These are phyloP conservation scores for Pristionchus japonicus DNA, from an alignment of 2,888 invertebrate species.

Conservation along the genomic window DNA sequence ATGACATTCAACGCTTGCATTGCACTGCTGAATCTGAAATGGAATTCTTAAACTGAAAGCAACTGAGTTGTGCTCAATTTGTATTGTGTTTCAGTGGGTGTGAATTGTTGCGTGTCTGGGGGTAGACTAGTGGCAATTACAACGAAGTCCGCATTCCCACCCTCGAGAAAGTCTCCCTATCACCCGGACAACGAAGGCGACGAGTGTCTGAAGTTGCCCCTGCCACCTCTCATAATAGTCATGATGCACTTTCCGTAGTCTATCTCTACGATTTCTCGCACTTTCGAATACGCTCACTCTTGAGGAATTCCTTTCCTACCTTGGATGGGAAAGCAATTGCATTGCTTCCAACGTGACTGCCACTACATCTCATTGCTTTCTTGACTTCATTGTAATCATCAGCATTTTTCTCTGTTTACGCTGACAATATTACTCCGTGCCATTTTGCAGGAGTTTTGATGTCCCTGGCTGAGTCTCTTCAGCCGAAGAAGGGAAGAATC, in stretches of 20 bases:
- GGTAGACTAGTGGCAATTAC: no score
- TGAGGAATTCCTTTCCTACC: not conserved
- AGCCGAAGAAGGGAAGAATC: not conserved
- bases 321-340: not conserved
- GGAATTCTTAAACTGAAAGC: no score
- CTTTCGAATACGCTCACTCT: not conserved
- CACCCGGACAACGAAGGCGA: not conserved
- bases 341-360: not conserved
- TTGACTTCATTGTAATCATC: not conserved
- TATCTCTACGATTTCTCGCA: not conserved
- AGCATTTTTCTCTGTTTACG: not conserved
- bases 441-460: not conserved
- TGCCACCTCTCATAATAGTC: not conserved
- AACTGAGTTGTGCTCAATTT: no score
- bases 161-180: not conserved
- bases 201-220: not conserved
- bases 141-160: not conserved
- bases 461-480: not conserved
- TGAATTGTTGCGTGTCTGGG: no score
- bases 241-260: not conserved
- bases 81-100: no score
- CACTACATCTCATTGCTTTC: not conserved
- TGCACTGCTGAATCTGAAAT: no score
- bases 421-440: not conserved
- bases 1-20: no score